phyloP scores from a whole-genome alignment of 2,113 vertebrate species.

The Glaucomys volans region DNA sequence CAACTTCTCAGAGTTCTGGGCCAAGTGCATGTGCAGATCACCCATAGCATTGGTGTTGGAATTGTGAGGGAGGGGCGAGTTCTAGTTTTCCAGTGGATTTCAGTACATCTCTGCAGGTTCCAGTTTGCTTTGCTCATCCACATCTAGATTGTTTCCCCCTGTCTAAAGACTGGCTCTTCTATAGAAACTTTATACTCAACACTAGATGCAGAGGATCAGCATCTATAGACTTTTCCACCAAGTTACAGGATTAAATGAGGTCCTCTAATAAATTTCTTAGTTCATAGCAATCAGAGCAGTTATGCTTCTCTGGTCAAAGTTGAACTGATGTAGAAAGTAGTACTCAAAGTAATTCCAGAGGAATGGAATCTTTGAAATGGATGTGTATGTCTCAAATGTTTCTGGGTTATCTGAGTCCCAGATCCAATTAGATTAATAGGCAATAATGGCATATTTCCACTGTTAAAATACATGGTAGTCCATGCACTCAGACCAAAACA shows the following conservation, averaged over 20 bases:
- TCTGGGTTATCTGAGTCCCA: not conserved
- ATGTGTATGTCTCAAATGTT: not conserved
- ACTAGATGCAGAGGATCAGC: not conserved
- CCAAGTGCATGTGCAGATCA: not conserved
- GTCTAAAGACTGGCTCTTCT: not conserved
- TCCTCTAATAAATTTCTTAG: not conserved
- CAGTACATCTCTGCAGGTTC: not conserved
- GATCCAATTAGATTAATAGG: not conserved
- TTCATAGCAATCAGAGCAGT: not conserved
- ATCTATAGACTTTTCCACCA: not conserved
- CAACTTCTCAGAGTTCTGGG: no score
- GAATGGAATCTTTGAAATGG: not conserved
- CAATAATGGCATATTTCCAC: not conserved
- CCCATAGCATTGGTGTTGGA: not conserved
- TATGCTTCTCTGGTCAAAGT: not conserved
- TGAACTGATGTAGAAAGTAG: not conserved
- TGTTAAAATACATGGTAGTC: not conserved
- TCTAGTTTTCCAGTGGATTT: not conserved
- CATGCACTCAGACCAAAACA: not conserved
- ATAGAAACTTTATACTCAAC: not conserved
- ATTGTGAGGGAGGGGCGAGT: not conserved
- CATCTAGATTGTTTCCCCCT: not conserved
- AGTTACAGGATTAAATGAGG: not conserved
- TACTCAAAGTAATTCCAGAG: not conserved
- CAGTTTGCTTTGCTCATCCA: not conserved